These are phyloP conservation scores for Caenorhabditis remanei DNA, from an alignment of 1,140 invertebrate species.

Conservation along the genomic window DNA sequence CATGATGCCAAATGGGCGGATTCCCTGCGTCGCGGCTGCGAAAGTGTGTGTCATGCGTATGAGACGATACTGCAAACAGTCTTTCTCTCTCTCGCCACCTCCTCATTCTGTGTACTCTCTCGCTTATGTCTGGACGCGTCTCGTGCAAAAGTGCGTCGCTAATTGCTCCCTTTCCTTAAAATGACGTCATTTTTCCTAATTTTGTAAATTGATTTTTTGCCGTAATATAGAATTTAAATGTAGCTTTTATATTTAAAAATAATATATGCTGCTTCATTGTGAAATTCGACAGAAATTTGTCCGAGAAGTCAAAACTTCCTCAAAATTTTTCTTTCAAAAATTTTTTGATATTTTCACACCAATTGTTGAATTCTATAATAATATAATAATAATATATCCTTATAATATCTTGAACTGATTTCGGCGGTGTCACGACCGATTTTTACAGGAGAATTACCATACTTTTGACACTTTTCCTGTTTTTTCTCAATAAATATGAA, in stretches of 20 bases:
- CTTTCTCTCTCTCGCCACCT: neutral
- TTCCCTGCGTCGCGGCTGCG: slow-evolving; percentile 38
- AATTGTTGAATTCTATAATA: no score
- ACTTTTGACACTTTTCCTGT: no score
- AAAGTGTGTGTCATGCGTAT: slow-evolving; percentile 44
- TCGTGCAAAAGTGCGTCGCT: slow-evolving; percentile 38
- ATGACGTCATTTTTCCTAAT: slow-evolving; percentile 42
- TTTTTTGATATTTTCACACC: no score
- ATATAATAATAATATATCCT: no score
- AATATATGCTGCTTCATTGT: neutral
- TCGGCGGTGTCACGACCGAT: no score
- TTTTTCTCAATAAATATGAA: no score
- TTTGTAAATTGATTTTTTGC: slow-evolving; percentile 17
- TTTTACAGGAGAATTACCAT: no score
- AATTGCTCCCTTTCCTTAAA: slow-evolving; percentile 52
- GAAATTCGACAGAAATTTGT: neutral
- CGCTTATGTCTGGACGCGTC: slow-evolving; percentile 11
- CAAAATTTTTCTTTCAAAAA: neutral
- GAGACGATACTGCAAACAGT: slow-evolving; percentile 27
- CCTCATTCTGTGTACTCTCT: slow-evolving; percentile 16
- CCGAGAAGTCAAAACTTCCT: neutral
- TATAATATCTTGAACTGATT: no score
- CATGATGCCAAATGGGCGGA: slow-evolving; percentile 34
- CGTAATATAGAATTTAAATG: neutral
- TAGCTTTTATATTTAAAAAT: neutral